A percentile compares a stretch with the other conserved stretches of the same genome.
phyloP scores from a whole-genome alignment of 1,140 invertebrate species.

The Kradibia gibbosae region DNA sequence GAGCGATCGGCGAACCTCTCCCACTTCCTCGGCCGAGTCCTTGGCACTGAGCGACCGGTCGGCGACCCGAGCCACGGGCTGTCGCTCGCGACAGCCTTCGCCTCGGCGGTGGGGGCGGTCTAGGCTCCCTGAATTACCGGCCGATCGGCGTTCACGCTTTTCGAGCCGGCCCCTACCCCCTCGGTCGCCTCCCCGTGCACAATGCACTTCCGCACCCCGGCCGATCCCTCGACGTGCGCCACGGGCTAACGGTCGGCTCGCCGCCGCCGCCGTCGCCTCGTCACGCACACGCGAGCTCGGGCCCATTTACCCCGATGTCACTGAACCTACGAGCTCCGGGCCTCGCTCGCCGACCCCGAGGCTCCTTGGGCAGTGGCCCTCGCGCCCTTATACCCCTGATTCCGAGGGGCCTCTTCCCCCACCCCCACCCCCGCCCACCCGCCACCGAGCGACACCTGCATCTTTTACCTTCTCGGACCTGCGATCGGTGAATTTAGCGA shows the following conservation, averaged over 20 bases:
- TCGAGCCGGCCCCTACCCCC: constrained; percentile 30
- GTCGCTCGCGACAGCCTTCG: constrained; percentile 1
- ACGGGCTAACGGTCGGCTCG: constrained; percentile 65
- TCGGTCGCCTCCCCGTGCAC: constrained; percentile 39
- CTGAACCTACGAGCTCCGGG: constrained; percentile 60
- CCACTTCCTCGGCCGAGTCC: constrained; percentile 40
- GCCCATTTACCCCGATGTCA: constrained; percentile 67
- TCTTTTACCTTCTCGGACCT: too few relatives aligned
- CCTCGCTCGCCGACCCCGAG: background rate
- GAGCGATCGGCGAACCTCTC: constrained; percentile 12
- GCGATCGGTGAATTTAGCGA: too few relatives aligned
- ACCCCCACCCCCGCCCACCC: too few relatives aligned
- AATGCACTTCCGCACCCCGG: constrained; percentile 55
- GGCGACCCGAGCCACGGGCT: constrained; percentile 48
- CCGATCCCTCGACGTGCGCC: constrained; percentile 56
- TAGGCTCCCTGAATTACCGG: constrained; percentile 34
- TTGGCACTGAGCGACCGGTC: constrained; percentile 57
- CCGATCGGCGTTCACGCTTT: constrained; percentile 17
- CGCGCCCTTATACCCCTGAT: too few relatives aligned
- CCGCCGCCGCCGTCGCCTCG: constrained; percentile 57
- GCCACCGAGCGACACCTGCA: too few relatives aligned
- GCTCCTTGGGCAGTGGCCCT: too few relatives aligned
- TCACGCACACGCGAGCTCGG: constrained; percentile 66
- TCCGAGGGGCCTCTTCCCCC: too few relatives aligned
- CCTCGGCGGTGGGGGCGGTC: background rate